Evolutionary conservation across 2,888 invertebrate species (phyloP).

Genomic region (Ditula angustiorana): DNA sequence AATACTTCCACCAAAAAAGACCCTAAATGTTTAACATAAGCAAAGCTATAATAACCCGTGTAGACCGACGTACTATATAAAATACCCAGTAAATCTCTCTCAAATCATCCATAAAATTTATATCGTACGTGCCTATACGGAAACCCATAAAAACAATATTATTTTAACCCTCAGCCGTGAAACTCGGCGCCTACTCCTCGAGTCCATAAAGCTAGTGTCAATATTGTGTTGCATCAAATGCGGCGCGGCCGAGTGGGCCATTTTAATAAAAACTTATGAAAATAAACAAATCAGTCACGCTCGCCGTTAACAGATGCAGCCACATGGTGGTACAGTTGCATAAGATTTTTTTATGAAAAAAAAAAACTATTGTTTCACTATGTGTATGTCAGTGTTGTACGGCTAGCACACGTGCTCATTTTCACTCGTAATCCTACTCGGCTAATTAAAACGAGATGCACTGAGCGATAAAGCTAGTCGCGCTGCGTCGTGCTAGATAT

Average conservation of each 20-base stretch:
- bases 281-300: constrained; percentile 60
- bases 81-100: not conserved
- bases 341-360: not conserved
- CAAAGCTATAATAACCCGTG: not conserved
- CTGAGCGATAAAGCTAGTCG: too few relatives aligned
- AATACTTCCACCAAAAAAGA: too few relatives aligned
- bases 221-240: constrained; percentile 46
- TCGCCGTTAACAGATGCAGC: constrained; percentile 59
- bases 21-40: not conserved
- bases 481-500: too few relatives aligned
- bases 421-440: too few relatives aligned
- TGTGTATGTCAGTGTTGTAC: too few relatives aligned
- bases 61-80: not conserved
- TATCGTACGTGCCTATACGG: constrained; percentile 18
- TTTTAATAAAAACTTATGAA: constrained; percentile 49
- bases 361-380: too few relatives aligned
- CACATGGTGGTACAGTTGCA: constrained; percentile 53
- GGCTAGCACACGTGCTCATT: too few relatives aligned
- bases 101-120: constrained; percentile 1
- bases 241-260: constrained; percentile 28
- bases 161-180: constrained; percentile 30
- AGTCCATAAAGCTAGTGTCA: constrained; percentile 40
- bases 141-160: constrained; percentile 30
- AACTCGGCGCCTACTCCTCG: constrained; percentile 47
- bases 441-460: too few relatives aligned